phyloP scores from a whole-genome alignment of 53 echinoderm and acorn worm species.

The Echinarachnius parma region DNA sequence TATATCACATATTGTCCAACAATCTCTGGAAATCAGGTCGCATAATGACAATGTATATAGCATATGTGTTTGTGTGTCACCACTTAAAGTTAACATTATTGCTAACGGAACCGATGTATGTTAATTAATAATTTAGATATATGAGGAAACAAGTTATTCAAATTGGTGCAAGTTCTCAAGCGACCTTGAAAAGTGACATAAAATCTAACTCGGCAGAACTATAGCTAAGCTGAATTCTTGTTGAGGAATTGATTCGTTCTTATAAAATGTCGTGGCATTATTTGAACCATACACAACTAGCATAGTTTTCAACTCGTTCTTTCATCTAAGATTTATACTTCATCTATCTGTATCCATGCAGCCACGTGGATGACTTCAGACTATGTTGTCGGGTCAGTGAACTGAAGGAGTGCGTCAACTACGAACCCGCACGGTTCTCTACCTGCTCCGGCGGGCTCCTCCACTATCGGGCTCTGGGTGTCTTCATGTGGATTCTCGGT shows the following conservation, averaged over 20 bases:
- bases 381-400: constrained; percentile 14
- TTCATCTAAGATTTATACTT: neutral
- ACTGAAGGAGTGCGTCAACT: constrained; percentile 23
- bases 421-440: constrained; percentile 22
- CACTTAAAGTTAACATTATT: too few relatives aligned
- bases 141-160: too few relatives aligned
- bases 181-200: too few relatives aligned
- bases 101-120: neutral
- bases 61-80: too few relatives aligned
- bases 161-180: too few relatives aligned
- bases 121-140: neutral
- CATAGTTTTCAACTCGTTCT: neutral
- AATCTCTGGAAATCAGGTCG: neutral
- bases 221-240: too few relatives aligned
- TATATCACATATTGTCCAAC: neutral
- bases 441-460: constrained; percentile 22
- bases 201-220: too few relatives aligned
- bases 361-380: constrained; percentile 33
- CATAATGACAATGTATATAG: neutral
- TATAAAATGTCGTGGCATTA: neutral
- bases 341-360: too few relatives aligned
- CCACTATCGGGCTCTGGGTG: neutral
- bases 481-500: constrained; percentile 32
- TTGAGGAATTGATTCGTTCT: too few relatives aligned
- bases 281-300: neutral